A percentile compares a stretch with the other conserved stretches of the same genome.
These are phyloP conservation scores for Phalanger gymnotis DNA, from an alignment of 2,797 vertebrate genomes.

Conservation along the genomic window DNA sequence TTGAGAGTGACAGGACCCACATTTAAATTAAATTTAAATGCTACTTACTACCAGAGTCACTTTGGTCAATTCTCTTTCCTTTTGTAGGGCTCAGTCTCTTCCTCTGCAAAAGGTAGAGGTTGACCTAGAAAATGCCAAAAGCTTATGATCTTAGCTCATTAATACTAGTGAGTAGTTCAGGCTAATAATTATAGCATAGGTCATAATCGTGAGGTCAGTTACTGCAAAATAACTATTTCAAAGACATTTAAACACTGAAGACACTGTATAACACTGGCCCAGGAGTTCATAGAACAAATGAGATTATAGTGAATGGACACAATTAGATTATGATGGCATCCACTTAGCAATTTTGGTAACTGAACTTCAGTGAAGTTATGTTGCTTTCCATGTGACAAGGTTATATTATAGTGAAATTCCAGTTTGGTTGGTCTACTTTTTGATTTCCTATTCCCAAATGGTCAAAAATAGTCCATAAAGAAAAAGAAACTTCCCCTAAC, in stretches of 20 bases:
- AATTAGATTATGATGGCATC: neutral
- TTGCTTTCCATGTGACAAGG: neutral
- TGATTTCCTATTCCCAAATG: neutral
- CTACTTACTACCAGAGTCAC: neutral
- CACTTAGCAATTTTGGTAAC: neutral
- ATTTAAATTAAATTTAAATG: neutral
- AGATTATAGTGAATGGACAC: neutral
- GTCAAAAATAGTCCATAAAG: neutral
- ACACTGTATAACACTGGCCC: neutral
- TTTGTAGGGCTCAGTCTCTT: neutral
- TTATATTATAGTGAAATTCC: neutral
- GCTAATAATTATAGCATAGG: neutral
- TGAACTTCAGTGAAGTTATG: neutral
- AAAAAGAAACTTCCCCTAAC: neutral
- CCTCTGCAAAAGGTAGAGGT: neutral
- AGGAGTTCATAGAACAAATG: neutral
- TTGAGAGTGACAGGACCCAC: neutral
- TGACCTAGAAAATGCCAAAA: neutral
- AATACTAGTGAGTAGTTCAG: neutral
- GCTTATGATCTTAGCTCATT: neutral
- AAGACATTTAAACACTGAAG: neutral
- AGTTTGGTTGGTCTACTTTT: neutral
- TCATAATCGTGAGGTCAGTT: neutral
- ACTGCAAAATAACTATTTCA: neutral
- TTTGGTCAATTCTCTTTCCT: neutral